Evolutionary conservation across 2,797 vertebrate species (phyloP), one percentile per base, ranked within the genome.

Genomic region (Acanthurus leucopareius): DNA sequence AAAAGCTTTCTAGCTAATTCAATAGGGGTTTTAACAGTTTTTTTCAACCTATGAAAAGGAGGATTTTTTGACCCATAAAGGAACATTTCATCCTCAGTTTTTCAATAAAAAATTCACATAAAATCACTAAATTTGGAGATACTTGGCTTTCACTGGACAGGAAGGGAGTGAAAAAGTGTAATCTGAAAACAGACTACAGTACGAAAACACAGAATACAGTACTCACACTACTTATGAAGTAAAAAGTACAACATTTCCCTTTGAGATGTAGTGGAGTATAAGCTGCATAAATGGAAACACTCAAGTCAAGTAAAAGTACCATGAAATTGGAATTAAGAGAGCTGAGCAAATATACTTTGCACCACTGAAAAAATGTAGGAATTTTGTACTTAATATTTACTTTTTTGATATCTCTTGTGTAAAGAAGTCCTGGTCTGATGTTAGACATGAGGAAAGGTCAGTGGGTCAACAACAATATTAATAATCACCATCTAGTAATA

Each of bases 391-490:
- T 11, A 14, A 38, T 38, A 47, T 45, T 9, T 38, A 38, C 44
- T 53, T 47, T 44, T 6, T 73, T 48, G 14, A 19, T 38, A 49
- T n/a, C 4, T 3, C 22, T 45, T 38, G 7, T 25, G 48, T n/a
- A 13, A 19, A 45, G 7, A 57, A 42, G 44, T 51, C 22, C 13
- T 64, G 47, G 28, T 35, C 16, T 60, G 6, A 10, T 11, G 14
- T 19, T 45, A 45, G 20, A 69, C 48, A n/a, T 54, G 5, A 8
- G 32, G 44, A 56, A 76, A 53, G 49, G 14, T 75, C 61, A 58
- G 13, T 7, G 11, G 4, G 19, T 71, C 56, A 54, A 3, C 9
- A 32, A 57, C 67, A 62, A 69, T 28, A 20, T 17, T 58, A 28
- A 22, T 3, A 62, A 62, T 62, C 42, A 57, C 72, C 59, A 64